Evolutionary conservation across 2,888 invertebrate species (phyloP).

Genomic region (Anoplius nigerrimus): DNA sequence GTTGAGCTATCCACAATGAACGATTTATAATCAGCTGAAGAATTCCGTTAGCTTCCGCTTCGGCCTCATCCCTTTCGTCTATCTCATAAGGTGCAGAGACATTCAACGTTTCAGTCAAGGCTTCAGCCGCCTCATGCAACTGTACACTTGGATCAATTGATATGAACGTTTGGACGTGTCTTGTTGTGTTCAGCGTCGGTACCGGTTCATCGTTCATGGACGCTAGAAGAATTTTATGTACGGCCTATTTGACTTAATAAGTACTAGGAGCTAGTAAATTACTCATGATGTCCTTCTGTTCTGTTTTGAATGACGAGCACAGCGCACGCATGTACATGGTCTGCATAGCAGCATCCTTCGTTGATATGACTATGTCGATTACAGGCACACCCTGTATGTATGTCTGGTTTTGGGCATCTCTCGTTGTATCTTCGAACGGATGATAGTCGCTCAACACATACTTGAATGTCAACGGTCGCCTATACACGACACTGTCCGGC

Average conservation of each 20-base stretch:
- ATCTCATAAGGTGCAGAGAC: neutral
- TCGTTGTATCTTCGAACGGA: slow-evolving; percentile 21
- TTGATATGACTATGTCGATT: slow-evolving; percentile 47
- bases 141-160: slow-evolving; percentile 30
- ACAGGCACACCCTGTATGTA: slow-evolving; percentile 54
- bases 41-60: slow-evolving; percentile 36
- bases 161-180: slow-evolving; percentile 40
- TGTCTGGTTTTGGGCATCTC: slow-evolving; percentile 53
- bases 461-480: slow-evolving; percentile 38
- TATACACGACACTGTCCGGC: slow-evolving; percentile 41
- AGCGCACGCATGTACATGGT: slow-evolving; percentile 58
- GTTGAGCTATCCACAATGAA: slow-evolving; percentile 54
- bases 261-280: neutral
- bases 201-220: slow-evolving; percentile 40
- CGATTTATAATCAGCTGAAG: slow-evolving; percentile 47
- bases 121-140: neutral
- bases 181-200: slow-evolving; percentile 44
- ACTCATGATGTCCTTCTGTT: slow-evolving; percentile 54
- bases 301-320: slow-evolving; percentile 33
- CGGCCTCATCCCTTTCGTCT: slow-evolving; percentile 10
- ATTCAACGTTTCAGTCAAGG: slow-evolving; percentile 1
- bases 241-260: too few species aligned
- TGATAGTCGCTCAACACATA: slow-evolving; percentile 46
- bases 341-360: slow-evolving; percentile 55
- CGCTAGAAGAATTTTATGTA: slow-evolving; percentile 22